Evolutionary conservation across 2,113 vertebrate genomes (phyloP), one percentile per base, ranked within the genome.

Genomic region (Irena cyanogastra): DNA sequence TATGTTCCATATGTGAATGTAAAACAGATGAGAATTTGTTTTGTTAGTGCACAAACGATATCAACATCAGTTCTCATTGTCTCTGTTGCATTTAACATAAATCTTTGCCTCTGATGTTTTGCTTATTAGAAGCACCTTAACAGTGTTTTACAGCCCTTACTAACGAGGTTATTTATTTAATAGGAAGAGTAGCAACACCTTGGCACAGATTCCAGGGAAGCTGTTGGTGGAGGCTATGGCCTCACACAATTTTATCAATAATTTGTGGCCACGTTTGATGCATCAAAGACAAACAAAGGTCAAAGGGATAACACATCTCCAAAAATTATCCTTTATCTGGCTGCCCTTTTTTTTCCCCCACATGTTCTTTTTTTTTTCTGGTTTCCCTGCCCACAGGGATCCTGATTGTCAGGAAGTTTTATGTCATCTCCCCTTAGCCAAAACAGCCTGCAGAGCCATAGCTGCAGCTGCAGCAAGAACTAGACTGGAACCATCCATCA

Each of bases 111-210:
- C 85, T 75, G 80, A 72, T 87, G 64, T 91, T 97, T 93, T 79
- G 54, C 17, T 70, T 93, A 96, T 96, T 96, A 92, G 80, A 93
- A 97, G 93, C 80, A 91, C 94, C 87, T 96, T 97, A 96, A 87
- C 60, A 8, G 57, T 75, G 71, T 96, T 97, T 97, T 97, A 96
- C 90, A 97, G n/a, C 65, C 75, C 81, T 86, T 87, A 77, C 86
- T 95, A 96, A 96, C 89, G 92, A 94, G 65, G 53, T 84, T 93
- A 92, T 97, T 97, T 97, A 91, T 97, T 96, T 91, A 89, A 91
- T 88, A 52, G 10, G 63, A 96, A 77, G 72, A 96, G 93, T 27
- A 94, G 75, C 83, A 94, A 77, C 91, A 95, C 92, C 76, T 86
- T 83, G 71, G 74, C 91, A 45, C 3, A 28, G 79, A 30, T 77